phyloP scores from a whole-genome alignment of 1,140 invertebrate species.

The Diorhabda elongata region DNA sequence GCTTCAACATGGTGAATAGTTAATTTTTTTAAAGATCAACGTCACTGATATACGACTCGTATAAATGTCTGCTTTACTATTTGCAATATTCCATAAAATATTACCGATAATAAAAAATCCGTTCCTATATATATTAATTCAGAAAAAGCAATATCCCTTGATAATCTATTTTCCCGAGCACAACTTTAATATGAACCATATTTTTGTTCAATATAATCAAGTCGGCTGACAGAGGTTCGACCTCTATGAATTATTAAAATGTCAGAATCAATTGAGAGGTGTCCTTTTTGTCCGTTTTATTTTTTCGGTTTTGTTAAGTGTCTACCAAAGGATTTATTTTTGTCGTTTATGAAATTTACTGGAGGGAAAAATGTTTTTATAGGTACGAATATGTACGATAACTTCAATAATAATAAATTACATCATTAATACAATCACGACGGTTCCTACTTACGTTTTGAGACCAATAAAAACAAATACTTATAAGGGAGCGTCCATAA shows the following conservation, averaged over 20 bases:
- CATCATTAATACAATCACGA: too few relatives aligned
- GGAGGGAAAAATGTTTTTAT: too few relatives aligned
- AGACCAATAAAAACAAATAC: too few relatives aligned
- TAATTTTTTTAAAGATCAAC: too few relatives aligned
- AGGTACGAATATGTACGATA: too few relatives aligned
- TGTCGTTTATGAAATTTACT: too few relatives aligned
- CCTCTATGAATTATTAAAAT: constrained; percentile 1
- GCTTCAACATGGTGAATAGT: too few relatives aligned
- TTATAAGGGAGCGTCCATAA: too few relatives aligned
- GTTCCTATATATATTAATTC: constrained; percentile 1
- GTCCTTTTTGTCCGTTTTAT: background rate
- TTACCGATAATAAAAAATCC: constrained; percentile 2
- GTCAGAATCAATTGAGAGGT: background rate
- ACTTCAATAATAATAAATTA: too few relatives aligned
- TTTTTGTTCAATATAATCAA: constrained; percentile 3
- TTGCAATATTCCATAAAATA: background rate
- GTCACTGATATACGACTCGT: too few relatives aligned
- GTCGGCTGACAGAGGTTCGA: constrained; percentile 1
- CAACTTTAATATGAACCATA: background rate
- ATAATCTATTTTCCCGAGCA: background rate
- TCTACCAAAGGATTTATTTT: background rate
- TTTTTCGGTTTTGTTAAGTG: background rate
- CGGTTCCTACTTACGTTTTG: too few relatives aligned
- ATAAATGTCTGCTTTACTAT: too few relatives aligned
- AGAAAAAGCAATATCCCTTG: background rate